phyloP scores from a whole-genome alignment of 2,797 vertebrate species.

The Triplophysa bombifrons region DNA sequence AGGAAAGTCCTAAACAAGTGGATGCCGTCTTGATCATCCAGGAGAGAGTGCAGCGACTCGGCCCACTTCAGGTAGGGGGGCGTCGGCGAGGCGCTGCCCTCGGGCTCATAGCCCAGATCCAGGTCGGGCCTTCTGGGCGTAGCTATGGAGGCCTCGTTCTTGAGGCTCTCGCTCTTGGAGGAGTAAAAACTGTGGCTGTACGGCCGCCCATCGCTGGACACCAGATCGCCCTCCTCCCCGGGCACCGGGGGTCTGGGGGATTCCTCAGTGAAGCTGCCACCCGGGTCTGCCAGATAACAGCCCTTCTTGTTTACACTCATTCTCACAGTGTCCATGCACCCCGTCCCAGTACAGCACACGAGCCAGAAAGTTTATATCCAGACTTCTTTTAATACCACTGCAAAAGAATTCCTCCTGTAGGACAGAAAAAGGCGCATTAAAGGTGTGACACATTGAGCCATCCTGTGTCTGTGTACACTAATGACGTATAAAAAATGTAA shows the following conservation, averaged over 20 bases:
- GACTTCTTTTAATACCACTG: constrained; percentile 71
- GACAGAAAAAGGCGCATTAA: constrained; percentile 40
- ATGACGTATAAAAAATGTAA: too few relatives aligned
- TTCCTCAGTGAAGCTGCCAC: constrained; percentile 95
- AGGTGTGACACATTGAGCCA: too few relatives aligned
- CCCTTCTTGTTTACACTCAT: constrained; percentile 90
- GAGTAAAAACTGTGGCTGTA: constrained; percentile 79
- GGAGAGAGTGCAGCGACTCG: constrained; percentile 92
- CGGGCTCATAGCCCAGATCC: constrained; percentile 96
- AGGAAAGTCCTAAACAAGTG: constrained; percentile 93
- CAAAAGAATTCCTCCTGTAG: constrained; percentile 73
- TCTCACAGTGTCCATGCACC: constrained; percentile 79
- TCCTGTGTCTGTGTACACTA: too few relatives aligned
- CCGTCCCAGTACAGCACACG: constrained; percentile 71
- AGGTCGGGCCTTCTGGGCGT: constrained; percentile 91
- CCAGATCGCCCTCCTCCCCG: constrained; percentile 93
- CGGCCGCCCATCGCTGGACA: constrained; percentile 82
- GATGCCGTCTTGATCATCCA: constrained; percentile 97
- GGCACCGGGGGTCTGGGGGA: constrained; percentile 96
- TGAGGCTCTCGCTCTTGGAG: constrained; percentile 80
- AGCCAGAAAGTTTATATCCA: constrained; percentile 74
- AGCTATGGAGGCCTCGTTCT: constrained; percentile 87
- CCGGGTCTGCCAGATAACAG: constrained; percentile 87
- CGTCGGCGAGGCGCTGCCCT: constrained; percentile 96
- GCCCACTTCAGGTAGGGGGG: constrained; percentile 98